Percentiles rank a stretch among this genome's conserved stretches.
These are phyloP conservation scores for Thripadectes ignobilis DNA, from an alignment of 2,797 vertebrate genomes.

Conservation along the genomic window DNA sequence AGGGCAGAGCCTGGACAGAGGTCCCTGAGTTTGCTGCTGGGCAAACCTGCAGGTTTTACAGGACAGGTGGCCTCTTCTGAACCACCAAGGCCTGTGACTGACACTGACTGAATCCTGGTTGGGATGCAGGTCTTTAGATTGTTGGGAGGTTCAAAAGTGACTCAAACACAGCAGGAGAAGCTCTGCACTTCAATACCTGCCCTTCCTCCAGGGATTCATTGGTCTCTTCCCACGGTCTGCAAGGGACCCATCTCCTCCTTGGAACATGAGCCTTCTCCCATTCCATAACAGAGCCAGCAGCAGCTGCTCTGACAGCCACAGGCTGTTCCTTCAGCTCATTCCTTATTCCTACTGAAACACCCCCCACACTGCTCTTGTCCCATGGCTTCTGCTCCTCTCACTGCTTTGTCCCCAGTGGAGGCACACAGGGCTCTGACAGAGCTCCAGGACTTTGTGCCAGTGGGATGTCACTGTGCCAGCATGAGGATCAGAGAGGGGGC, in stretches of 20 bases:
- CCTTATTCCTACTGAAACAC: background rate
- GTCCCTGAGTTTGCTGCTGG: background rate
- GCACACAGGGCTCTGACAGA: background rate
- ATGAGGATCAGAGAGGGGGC: background rate
- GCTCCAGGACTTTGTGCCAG: background rate
- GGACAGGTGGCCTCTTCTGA: background rate
- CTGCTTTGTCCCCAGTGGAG: accelerated
- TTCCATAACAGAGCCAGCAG: background rate
- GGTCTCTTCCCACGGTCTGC: background rate
- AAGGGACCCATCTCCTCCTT: background rate
- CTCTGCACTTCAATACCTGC: background rate
- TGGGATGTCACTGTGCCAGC: background rate
- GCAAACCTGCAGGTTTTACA: background rate
- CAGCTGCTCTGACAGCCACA: background rate
- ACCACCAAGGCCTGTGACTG: background rate
- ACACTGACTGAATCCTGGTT: background rate
- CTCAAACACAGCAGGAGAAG: background rate
- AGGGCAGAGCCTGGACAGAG: background rate
- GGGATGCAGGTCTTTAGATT: background rate
- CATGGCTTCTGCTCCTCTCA: background rate
- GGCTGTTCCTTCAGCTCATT: background rate
- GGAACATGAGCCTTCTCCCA: background rate
- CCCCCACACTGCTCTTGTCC: background rate
- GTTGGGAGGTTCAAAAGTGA: background rate
- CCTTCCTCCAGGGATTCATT: background rate